Conservation (phyloP, 2,888 invertebrate genomes). For the Nemapogon koenigi region DNA sequence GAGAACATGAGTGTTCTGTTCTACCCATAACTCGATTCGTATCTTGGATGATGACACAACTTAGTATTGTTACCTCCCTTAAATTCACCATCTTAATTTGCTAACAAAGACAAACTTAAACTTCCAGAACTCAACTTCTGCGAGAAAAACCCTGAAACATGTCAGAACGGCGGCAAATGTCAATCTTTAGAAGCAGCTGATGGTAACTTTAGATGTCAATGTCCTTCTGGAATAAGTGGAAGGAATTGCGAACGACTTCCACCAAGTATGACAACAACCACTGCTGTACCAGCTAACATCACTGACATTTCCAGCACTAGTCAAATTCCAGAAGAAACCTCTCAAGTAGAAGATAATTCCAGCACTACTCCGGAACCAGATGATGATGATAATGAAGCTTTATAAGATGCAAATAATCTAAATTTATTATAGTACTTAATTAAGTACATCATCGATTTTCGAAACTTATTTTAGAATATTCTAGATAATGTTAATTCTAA, state of each 20-base stretch:
- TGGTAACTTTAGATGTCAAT: constrained; percentile 78
- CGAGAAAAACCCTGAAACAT: constrained; percentile 75
- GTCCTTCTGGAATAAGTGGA: constrained; percentile 78
- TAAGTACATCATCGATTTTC: no score
- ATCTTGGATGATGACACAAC: no score
- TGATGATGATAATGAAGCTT: constrained; percentile 35
- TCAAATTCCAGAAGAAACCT: constrained; percentile 14
- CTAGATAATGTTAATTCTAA: no score
- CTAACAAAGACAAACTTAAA: no score
- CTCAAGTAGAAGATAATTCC: constrained; percentile 19
- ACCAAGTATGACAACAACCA: constrained; percentile 27
- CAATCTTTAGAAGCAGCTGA: constrained; percentile 79
- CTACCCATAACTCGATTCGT: no score
- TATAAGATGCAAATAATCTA: no score
- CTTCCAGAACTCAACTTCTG: constrained; percentile 81
- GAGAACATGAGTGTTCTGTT: no score
- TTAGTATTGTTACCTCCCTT: no score
- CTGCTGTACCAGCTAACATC: constrained; percentile 18
- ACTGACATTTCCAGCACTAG: constrained; percentile 10
- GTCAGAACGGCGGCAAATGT: constrained; percentile 84
- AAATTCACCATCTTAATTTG: no score
- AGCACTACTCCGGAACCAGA: constrained; percentile 21
- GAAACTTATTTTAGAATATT: no score
- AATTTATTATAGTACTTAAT: no score
- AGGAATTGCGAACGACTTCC: constrained; percentile 73